phyloP scores from a whole-genome alignment of 2,113 vertebrate genomes.

The Melanocharis versteri region DNA sequence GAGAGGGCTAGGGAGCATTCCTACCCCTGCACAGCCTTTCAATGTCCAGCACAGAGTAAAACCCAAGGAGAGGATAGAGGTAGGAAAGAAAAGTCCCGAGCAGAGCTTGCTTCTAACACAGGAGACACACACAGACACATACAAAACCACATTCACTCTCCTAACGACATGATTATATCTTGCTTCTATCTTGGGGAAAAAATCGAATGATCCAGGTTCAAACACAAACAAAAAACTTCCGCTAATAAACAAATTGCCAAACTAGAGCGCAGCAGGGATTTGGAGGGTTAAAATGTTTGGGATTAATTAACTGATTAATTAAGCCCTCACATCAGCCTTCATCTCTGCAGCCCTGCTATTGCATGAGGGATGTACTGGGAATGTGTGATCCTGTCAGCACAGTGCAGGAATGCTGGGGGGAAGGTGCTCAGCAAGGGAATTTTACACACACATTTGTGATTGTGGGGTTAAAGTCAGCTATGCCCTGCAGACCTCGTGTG shows the following conservation, averaged over 20 bases:
- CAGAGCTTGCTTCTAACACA: background rate
- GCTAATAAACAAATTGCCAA: constrained; percentile 6
- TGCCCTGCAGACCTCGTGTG: background rate
- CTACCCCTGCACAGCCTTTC: background rate
- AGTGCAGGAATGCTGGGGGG: background rate
- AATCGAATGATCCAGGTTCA: constrained; percentile 1
- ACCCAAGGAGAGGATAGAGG: background rate
- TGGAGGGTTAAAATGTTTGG: constrained; percentile 60
- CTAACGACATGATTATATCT: background rate
- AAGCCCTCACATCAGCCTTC: constrained; percentile 32
- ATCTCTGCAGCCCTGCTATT: background rate
- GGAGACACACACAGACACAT: background rate
- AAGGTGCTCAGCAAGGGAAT: background rate
- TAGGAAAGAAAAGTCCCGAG: background rate
- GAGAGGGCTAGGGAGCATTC: background rate
- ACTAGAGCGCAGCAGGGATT: background rate
- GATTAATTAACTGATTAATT: constrained; percentile 70
- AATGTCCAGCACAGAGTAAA: background rate
- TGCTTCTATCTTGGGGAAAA: background rate
- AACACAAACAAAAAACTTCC: background rate
- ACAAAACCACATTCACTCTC: background rate
- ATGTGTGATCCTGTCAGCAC: background rate
- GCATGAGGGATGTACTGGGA: background rate
- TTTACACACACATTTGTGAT: background rate
- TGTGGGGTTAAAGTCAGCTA: background rate